Conservation (phyloP, 2,797 vertebrate species). For the Sebastolobus altivelis region DNA sequence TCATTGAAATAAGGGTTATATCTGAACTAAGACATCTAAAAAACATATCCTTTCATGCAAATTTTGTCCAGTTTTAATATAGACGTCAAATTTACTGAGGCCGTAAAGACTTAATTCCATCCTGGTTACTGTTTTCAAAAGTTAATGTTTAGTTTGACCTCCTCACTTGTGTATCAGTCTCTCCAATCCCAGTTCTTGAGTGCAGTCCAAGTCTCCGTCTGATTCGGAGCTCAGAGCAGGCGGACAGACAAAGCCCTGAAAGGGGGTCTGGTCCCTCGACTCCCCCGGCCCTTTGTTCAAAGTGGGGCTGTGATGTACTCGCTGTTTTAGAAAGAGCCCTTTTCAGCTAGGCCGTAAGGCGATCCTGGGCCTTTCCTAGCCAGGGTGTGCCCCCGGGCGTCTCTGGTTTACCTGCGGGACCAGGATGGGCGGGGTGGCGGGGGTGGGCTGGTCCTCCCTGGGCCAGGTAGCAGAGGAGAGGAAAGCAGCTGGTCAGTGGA, state of each 20-base stretch:
- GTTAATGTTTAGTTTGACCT: neutral
- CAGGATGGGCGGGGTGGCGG: slow-evolving; percentile 31
- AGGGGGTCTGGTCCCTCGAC: slow-evolving; percentile 74
- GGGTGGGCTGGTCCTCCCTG: slow-evolving; percentile 31
- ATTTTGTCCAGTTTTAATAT: neutral
- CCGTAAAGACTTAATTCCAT: neutral
- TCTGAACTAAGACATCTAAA: neutral
- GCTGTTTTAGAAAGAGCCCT: slow-evolving; percentile 74
- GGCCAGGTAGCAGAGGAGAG: slow-evolving; percentile 36
- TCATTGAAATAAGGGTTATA: neutral
- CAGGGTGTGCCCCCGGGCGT: slow-evolving; percentile 77
- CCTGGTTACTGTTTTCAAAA: neutral
- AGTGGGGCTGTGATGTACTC: slow-evolving; percentile 62
- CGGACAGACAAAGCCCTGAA: slow-evolving; percentile 71
- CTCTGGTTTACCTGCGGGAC: slow-evolving; percentile 85
- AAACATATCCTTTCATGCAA: neutral
- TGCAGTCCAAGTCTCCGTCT: slow-evolving; percentile 56
- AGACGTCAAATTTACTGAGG: neutral
- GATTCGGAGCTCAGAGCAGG: slow-evolving; percentile 37
- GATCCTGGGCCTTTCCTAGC: slow-evolving; percentile 81
- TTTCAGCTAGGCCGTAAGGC: slow-evolving; percentile 84
- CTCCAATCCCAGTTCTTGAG: slow-evolving; percentile 56
- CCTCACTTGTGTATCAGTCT: slow-evolving; percentile 17
- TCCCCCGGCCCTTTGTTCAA: slow-evolving; percentile 74
- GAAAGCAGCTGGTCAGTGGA: slow-evolving; percentile 68